These are phyloP conservation scores for Odontothrips loti DNA, from an alignment of 2,888 invertebrate species.

Conservation along the genomic window DNA sequence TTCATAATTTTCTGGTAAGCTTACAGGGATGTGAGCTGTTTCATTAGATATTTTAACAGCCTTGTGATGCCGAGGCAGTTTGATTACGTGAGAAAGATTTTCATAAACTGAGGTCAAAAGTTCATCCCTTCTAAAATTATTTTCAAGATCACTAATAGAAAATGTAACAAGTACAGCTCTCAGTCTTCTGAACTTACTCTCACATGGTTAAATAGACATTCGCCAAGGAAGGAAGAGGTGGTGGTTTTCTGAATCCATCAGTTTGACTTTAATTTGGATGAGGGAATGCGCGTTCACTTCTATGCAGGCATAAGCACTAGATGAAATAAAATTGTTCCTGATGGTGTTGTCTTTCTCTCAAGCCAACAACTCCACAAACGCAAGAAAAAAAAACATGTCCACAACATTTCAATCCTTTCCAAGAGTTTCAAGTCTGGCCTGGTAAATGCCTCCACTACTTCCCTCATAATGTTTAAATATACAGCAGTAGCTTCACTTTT, in stretches of 20 bases:
- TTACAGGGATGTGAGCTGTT: slow-evolving; percentile 31
- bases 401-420: slow-evolving; percentile 26
- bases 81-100: slow-evolving; percentile 26
- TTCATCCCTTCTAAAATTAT: slow-evolving; percentile 31
- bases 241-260: slow-evolving; percentile 6
- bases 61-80: slow-evolving; percentile 29
- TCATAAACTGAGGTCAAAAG: neutral
- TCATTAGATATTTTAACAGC: slow-evolving; percentile 31
- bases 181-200: slow-evolving; percentile 32
- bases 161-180: slow-evolving; percentile 32
- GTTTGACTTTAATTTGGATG: slow-evolving; percentile 27
- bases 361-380: slow-evolving; percentile 28
- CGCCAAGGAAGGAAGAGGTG: slow-evolving; percentile 32
- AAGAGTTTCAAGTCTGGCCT: slow-evolving; percentile 27
- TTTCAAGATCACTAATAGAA: slow-evolving; percentile 30
- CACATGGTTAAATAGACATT: slow-evolving; percentile 33
- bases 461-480: no score
- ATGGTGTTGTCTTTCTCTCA: slow-evolving; percentile 27
- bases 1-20: slow-evolving; percentile 30
- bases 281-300: slow-evolving; percentile 33
- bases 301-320: slow-evolving; percentile 31
- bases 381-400: neutral
- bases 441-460: slow-evolving; percentile 27
- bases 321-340: slow-evolving; percentile 29
- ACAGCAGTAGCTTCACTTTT: slow-evolving; percentile 28